phyloP scores from a whole-genome alignment of 2,113 vertebrate species.

The Periophthalmus modestus region DNA sequence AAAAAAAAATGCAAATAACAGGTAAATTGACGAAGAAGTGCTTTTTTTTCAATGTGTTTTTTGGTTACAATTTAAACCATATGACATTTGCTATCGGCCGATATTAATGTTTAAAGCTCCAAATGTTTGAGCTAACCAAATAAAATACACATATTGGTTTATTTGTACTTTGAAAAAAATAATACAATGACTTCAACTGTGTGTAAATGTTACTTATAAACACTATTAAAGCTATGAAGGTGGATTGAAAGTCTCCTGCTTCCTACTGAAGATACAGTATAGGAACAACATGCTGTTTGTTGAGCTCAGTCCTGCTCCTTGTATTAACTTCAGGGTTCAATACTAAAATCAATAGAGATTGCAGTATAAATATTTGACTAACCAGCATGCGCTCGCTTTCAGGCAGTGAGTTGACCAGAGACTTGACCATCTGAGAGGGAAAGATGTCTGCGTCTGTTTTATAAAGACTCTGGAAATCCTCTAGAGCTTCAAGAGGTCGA shows the following conservation, averaged over 20 bases:
- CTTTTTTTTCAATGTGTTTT: too few species aligned
- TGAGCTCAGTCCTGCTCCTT: background rate
- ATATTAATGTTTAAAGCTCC: too few species aligned
- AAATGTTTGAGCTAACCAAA: too few species aligned
- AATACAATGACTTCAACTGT: too few species aligned
- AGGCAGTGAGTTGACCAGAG: conserved; percentile 78
- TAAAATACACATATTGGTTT: too few species aligned
- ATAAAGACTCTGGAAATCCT: conserved; percentile 94
- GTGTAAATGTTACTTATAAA: too few species aligned
- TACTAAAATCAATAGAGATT: background rate
- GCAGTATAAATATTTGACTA: conserved; percentile 10
- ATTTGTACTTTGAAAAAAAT: too few species aligned
- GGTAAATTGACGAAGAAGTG: too few species aligned
- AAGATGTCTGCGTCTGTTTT: conserved; percentile 92
- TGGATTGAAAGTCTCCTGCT: background rate
- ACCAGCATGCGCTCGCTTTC: conserved; percentile 73
- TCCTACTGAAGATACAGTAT: background rate
- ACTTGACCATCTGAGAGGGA: conserved; percentile 85
- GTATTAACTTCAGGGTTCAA: background rate
- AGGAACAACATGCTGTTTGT: background rate
- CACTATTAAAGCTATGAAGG: too few species aligned
- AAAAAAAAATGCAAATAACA: too few species aligned
- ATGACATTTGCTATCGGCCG: too few species aligned
- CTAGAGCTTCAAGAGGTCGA: conserved; percentile 83
- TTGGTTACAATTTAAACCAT: too few species aligned